Conservation (phyloP, 2,888 invertebrate species). For the Trissoscelio sp. region DNA sequence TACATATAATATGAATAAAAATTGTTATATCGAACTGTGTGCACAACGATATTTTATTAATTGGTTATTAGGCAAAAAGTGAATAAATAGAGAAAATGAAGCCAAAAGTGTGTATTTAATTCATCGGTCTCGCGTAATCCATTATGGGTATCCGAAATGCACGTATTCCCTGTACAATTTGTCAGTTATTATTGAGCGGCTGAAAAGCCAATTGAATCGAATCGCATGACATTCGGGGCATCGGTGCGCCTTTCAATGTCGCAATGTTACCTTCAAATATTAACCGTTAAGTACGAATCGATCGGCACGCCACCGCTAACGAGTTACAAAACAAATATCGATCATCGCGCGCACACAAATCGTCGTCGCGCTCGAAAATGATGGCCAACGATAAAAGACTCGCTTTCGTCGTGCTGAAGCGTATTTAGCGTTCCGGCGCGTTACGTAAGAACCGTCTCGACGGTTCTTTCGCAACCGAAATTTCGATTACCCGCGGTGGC, state of each 20-base stretch:
- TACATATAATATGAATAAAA: neutral
- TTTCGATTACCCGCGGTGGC: constrained; percentile 59
- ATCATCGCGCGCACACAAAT: constrained; percentile 44
- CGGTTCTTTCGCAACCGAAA: constrained; percentile 60
- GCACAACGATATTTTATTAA: neutral
- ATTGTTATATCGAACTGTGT: neutral
- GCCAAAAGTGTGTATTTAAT: neutral
- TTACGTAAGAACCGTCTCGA: constrained; percentile 58
- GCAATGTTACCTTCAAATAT: constrained; percentile 60
- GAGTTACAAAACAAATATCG: constrained; percentile 56
- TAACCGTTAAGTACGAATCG: constrained; percentile 50
- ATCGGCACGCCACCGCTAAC: constrained; percentile 33
- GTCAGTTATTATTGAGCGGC: constrained; percentile 31
- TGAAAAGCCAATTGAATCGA: constrained; percentile 39
- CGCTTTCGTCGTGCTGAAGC: constrained; percentile 17
- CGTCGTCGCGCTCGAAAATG: constrained; percentile 38
- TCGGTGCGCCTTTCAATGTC: constrained; percentile 57
- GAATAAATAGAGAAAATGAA: neutral
- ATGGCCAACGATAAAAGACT: constrained; percentile 42
- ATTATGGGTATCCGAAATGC: constrained; percentile 3
- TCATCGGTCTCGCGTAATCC: neutral
- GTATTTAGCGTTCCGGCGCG: constrained; percentile 38
- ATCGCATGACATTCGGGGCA: constrained; percentile 27
- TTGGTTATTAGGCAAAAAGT: neutral
- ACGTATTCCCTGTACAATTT: constrained; percentile 14